Base-by-base conservation (phyloP, 1,140 invertebrate genomes). In the Procambarus virginalis region DNA sequence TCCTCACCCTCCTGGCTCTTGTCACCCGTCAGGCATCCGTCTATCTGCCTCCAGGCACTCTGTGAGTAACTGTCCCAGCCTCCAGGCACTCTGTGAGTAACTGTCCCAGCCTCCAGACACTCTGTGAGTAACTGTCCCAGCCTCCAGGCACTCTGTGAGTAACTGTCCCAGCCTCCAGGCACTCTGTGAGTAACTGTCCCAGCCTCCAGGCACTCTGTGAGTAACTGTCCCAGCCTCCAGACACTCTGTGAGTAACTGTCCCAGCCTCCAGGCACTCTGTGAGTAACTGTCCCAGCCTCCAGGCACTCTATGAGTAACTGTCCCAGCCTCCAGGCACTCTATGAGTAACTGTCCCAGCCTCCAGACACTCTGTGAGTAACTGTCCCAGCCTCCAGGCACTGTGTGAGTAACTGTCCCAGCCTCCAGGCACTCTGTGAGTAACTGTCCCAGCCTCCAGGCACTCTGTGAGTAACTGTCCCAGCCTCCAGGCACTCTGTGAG, bases 141-240 rank as follows among this genome's bases (percentile, higher is more conserved):
- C 86, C 78, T 34, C 12, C 77, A 1, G 78, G 77, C 14, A 70
- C 58, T 8, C 51, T 80, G 86, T 87, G 51, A 49, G 86, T 87
- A 45, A 2, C 12, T 2, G 14, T 34, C 3, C 77, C 12, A 10
- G 22, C 86, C 78, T 34, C 12, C 77, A 1, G 78, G 77, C 14
- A 70, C 58, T 8, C 51, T 80, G 86, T 87, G 51, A 49, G 86
- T 87, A 45, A 2, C 12, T 2, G 14, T 34, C 3, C 77, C 12
- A 10, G 22, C 86, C 78, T 34, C 12, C 77, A 1, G 78, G 77
- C 14, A 70, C 58, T 8, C 51, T 80, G 86, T 87, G 51, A 49
- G 86, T 87, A 45, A 2, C 12, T 2, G 14, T 34, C 3, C 77
- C 12, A 10, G 8, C n/a, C n/a, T n/a, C n/a, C n/a, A n/a, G n/a